Conservation (phyloP, 2,797 vertebrate species). For the Anguilla megastoma region DNA sequence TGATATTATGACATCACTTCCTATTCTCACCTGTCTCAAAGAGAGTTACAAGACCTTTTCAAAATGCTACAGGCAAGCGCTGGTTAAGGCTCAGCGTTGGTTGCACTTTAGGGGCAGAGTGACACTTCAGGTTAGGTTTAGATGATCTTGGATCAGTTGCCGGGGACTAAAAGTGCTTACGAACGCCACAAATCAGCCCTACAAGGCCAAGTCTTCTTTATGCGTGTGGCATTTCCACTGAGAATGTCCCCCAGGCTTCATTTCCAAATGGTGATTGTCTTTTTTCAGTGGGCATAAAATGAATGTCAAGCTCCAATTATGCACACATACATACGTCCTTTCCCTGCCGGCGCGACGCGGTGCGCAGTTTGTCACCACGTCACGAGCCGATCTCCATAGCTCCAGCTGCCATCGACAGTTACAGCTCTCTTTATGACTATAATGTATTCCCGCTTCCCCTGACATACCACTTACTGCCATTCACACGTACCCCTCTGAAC, state of each 20-base stretch:
- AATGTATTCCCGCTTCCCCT: neutral
- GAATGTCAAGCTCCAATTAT: constrained; percentile 20
- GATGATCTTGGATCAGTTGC: constrained; percentile 13
- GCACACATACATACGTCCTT: neutral
- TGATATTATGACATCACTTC: neutral
- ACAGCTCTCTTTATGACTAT: neutral
- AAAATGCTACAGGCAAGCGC: neutral
- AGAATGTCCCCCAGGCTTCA: neutral
- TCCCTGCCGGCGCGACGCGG: neutral
- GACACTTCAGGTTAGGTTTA: neutral
- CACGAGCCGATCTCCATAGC: constrained; percentile 20
- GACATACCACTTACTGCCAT: constrained; percentile 10
- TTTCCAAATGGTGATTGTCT: neutral
- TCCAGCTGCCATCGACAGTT: neutral
- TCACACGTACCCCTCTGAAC: constrained; percentile 1
- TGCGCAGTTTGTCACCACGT: neutral
- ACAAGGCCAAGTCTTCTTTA: neutral
- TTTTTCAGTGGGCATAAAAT: neutral
- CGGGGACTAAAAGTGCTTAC: neutral
- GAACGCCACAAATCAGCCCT: neutral
- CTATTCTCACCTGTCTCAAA: neutral
- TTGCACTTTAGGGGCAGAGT: neutral
- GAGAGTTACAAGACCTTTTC: neutral
- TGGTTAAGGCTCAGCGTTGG: neutral
- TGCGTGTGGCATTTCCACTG: neutral